Base-by-base conservation (phyloP, 2,113 vertebrate species). In the Equus quagga region DNA sequence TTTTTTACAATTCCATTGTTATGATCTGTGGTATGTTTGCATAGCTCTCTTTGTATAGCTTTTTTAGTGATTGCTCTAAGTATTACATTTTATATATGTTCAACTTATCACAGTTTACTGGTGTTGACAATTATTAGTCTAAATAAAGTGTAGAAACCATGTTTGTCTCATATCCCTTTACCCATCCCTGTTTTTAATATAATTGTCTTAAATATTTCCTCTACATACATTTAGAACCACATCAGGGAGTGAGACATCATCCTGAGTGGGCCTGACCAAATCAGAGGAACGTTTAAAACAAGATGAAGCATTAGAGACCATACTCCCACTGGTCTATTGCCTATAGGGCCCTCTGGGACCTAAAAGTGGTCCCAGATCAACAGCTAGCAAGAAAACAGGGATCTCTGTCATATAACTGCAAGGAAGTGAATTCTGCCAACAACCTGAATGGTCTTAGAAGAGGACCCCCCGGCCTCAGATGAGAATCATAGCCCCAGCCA, bases 391-490 rank as follows among this genome's bases (percentile, higher is more conserved):
- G 58, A 86, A 94, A 46, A 79, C 8, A 41, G 80, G 33, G 36
- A 62, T 65, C 51, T 36, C 58, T 51, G 58, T 76, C 80, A 46
- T 80, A 85, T 18, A 89, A 62, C 12, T 70, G 11, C 19, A 70
- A 85, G 64, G 75, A 88, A 87, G 31, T 64, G 54, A 92, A 67
- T 94, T 65, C 60, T 88, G 60, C 60, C 46, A 97, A 84, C 31
- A 60, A n/a, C 12, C 12, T 85, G 56, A 89, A 80, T 67, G 15
- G 23, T 73, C 23, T n/a, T 54, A 17, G 9, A 67, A 41, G 36
- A 92, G 49, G 41, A 56, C n/a, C 73, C 49, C 31, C 31, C 21
- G 69, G 60, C 44, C 41, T 81, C 46, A 56, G 21, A 41, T 88
- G 36, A 79, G 26, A 84, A 79, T 54, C 85, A 79, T 2, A 51